Evolutionary conservation across 2,113 vertebrate species (phyloP), one percentile per base, ranked within the genome.

Genomic region (Toxostoma redivivum): DNA sequence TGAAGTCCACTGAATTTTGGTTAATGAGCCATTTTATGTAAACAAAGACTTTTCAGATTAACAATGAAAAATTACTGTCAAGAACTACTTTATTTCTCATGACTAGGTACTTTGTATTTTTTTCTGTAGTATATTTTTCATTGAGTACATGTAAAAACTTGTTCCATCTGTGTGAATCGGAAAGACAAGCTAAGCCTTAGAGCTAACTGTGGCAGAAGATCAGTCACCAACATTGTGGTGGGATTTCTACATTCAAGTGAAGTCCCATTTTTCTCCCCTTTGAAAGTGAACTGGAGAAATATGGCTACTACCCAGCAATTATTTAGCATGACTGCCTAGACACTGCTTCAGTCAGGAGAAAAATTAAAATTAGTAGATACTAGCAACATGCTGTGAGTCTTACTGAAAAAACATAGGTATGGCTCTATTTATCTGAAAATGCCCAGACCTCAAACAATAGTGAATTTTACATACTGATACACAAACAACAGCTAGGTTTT

Each of bases 171-270:
- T 93, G 96, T 6, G 56, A 40, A 94, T 87, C 27, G 50, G 95
- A 96, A 93, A 97, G 97, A 96, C 97, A 91, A 83, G 96, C 94
- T 84, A 93, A 86, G 92, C 90, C 94, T 94, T 42, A 94, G 97
- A 95, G 95, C n/a, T 81, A 95, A 96, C 95, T 91, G 61, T 98
- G 98, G 97, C 97, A 98, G 93, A 11, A 97, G 98, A 98, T 98
- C 97, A 98, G 97, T 97, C 97, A 73, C 93, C 2, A 38, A 71
- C 85, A 50, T 24, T 70, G 93, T n/a, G 64, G 70, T 91, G 92
- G 92, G 96, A 90, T 93, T 93, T 90, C 97, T 91, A 81, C 96
- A 91, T 81, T 82, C 96, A 97, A 97, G 92, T 74, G 62, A 77
- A 86, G 96, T 51, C 42, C 66, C 48, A 82, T 90, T 95, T 94